Conservation (phyloP, 2,797 vertebrate genomes). For the Pangasius djambal region DNA sequence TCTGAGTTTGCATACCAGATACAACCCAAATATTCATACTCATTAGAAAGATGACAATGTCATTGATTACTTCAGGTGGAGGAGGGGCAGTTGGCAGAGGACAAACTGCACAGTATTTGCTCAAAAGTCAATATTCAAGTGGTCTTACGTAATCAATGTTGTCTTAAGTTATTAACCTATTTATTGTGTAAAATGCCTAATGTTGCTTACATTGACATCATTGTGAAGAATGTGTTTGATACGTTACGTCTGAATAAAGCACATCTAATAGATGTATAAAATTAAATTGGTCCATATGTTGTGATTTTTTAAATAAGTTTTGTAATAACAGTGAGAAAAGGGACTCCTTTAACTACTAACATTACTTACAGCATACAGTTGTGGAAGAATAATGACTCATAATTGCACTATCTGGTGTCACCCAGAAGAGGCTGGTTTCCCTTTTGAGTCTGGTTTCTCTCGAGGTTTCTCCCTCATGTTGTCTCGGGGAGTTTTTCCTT, state of each 20-base stretch:
- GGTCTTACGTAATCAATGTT: conserved; percentile 42
- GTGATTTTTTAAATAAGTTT: neutral
- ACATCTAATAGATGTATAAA: conserved; percentile 29
- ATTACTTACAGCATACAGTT: neutral
- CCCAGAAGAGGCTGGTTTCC: neutral
- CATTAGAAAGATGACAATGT: neutral
- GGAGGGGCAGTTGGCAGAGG: neutral
- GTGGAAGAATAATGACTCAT: neutral
- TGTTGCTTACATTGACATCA: conserved; percentile 42
- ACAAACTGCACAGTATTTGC: conserved; percentile 40
- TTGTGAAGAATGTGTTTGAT: conserved; percentile 44
- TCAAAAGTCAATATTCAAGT: conserved; percentile 46
- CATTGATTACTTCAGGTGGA: neutral
- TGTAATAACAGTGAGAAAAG: conserved; percentile 11
- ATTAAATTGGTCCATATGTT: neutral
- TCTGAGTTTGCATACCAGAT: neutral
- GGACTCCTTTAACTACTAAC: neutral
- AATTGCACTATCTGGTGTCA: neutral
- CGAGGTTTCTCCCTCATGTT: neutral
- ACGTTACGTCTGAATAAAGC: conserved; percentile 38
- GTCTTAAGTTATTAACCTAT: conserved; percentile 53
- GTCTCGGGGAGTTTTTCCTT: neutral
- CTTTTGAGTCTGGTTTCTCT: neutral
- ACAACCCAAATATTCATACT: neutral
- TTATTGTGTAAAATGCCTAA: conserved; percentile 45